Evolutionary conservation across 2,113 vertebrate genomes (phyloP).

Genomic region (Sminthopsis crassicaudata): DNA sequence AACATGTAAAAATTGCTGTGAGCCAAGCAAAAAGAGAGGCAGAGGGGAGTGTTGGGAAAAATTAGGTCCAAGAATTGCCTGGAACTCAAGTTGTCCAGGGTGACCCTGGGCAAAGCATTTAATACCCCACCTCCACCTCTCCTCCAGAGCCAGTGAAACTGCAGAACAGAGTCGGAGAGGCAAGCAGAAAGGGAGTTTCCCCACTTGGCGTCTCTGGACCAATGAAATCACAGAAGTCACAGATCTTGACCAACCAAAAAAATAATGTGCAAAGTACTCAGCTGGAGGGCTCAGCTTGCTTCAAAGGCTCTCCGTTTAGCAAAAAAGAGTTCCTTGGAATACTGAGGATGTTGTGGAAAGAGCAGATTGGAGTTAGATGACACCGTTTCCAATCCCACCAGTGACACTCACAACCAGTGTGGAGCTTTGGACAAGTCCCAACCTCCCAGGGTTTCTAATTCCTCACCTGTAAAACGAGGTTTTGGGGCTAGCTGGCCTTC

Average conservation of each 20-base stretch:
- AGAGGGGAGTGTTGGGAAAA: not conserved
- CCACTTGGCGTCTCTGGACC: not conserved
- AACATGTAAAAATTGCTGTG: not conserved
- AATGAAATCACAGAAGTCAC: not conserved
- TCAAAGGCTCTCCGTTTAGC: not conserved
- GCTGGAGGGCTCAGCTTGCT: not conserved
- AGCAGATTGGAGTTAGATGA: not conserved
- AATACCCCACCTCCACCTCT: not conserved
- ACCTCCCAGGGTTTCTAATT: not conserved
- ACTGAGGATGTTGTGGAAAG: not conserved
- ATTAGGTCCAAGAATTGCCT: not conserved
- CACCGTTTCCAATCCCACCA: not conserved
- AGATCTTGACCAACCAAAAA: not conserved
- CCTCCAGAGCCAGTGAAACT: not conserved
- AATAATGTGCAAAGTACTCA: not conserved
- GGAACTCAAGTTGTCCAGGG: not conserved
- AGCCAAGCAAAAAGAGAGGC: not conserved
- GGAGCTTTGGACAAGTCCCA: not conserved
- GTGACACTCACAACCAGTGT: not conserved
- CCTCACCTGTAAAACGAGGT: not conserved
- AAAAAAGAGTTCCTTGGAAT: not conserved
- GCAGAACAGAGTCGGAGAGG: not conserved
- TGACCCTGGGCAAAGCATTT: not conserved
- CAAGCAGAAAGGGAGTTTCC: not conserved
- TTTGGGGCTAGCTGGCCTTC: not conserved